Base-by-base conservation (phyloP, 2,113 vertebrate species). In the Phaethon lepturus region DNA sequence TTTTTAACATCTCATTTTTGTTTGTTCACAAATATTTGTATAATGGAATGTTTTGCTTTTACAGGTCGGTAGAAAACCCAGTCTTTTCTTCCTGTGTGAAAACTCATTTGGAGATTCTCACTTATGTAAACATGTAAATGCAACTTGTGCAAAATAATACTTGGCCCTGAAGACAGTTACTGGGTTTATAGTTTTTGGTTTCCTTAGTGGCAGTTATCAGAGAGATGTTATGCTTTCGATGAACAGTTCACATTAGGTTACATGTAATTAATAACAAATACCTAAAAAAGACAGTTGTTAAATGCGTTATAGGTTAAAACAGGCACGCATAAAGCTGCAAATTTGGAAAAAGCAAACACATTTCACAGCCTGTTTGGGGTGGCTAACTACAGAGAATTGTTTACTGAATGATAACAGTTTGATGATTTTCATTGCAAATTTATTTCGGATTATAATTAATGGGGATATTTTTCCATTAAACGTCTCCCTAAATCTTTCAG, bases 391-490 rank as follows among this genome's bases (percentile, higher is more conserved):
- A 45, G 40, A 85, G 35, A 78, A 67, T 58, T 88, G 8, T 66
- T 90, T 88, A 58, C 76, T 76, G 75, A 47, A 13, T 62, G 76
- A 68, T 50, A 86, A 53, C 16, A 49, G 13, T 62, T 83, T 69
- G 38, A 67, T 62, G 50, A 50, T 68, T 87, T 77, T 31, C 55
- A 35, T 14, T 88, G 12, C 49, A 10, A 60, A n/a, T 76, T 93
- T 88, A 69, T 73, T 66, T 64, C 15, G 13, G 19, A 5, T 59
- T 71, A 33, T 64, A 94, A 92, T n/a, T 76, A n/a, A 63, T 88
- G 19, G n/a, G 7, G 33, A 50, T 73, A 45, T 84, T 95, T 95
- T 92, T 60, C 72, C 31, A 47, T 80, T 58, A 77, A 92, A 77
- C 9, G 12, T 44, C 7, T 95, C 45, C 55, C 59, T 91, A 69